phyloP scores from a whole-genome alignment of 1,140 invertebrate species.

The Solenopsis fugax region DNA sequence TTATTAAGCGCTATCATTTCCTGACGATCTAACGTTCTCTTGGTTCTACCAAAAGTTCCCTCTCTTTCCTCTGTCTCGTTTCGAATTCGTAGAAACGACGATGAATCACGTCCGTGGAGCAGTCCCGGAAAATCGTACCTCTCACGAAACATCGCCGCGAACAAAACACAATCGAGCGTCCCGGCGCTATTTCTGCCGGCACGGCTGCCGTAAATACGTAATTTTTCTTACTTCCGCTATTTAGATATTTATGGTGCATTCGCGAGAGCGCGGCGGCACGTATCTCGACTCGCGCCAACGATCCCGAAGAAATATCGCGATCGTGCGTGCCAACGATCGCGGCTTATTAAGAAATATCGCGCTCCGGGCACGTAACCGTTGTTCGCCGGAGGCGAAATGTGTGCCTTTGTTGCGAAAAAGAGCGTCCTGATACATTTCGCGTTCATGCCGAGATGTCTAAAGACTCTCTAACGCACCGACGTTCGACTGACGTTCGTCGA shows the following conservation, averaged over 20 bases:
- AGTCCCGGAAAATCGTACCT: conserved; percentile 53
- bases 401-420: not conserved
- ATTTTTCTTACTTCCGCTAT: conserved; percentile 64
- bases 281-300: conserved; percentile 51
- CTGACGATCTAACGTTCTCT: conserved; percentile 55
- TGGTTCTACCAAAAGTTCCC: conserved; percentile 48
- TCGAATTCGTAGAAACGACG: conserved; percentile 26
- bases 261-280: conserved; percentile 49
- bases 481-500: not conserved
- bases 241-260: conserved; percentile 61
- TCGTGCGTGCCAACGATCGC: conserved; percentile 63
- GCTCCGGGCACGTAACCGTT: conserved; percentile 39
- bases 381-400: conserved; percentile 19
- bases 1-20: conserved; percentile 44
- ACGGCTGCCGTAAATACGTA: conserved; percentile 54
- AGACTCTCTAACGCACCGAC: not conserved
- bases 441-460: not conserved
- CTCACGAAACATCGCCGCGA: conserved; percentile 57
- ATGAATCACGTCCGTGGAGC: conserved; percentile 46
- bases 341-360: conserved; percentile 66
- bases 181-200: conserved; percentile 52
- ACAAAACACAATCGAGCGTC: conserved; percentile 48
- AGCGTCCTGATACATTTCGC: not conserved
- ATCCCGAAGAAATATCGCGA: conserved; percentile 62
- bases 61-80: not conserved